A percentile compares a stretch with the other conserved stretches of the same genome.
Conservation (phyloP, 2,113 vertebrate species). For the Echinops telfairi region DNA sequence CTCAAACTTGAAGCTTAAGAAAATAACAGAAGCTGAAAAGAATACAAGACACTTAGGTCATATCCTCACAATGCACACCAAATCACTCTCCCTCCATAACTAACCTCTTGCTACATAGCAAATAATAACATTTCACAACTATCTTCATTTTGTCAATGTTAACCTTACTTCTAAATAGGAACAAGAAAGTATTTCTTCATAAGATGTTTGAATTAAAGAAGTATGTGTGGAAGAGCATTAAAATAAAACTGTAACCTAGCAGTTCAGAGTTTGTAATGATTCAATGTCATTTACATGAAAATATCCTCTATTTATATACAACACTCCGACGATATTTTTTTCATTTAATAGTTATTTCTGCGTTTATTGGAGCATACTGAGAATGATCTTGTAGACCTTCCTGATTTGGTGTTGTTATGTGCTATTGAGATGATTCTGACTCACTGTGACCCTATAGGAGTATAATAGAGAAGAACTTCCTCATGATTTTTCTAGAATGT, state of each 20-base stretch:
- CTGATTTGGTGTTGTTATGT: neutral
- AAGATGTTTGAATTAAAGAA: neutral
- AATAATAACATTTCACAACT: neutral
- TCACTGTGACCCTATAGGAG: neutral
- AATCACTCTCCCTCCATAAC: neutral
- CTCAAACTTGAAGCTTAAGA: neutral
- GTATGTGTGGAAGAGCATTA: neutral
- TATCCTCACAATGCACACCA: neutral
- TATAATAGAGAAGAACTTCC: neutral
- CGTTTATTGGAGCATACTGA: neutral
- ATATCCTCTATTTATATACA: neutral
- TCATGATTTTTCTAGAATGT: no score
- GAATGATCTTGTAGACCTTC: neutral
- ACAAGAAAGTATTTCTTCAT: neutral
- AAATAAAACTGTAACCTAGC: neutral
- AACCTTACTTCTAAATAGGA: constrained; percentile 1
- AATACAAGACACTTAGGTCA: neutral
- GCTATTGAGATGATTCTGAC: neutral
- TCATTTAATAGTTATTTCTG: neutral
- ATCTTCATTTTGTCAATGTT: neutral
- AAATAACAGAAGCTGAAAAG: neutral
- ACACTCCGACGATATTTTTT: neutral
- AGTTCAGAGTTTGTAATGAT: neutral
- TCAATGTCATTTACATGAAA: neutral
- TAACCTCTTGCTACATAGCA: neutral